Base-by-base conservation (phyloP, 2,113 vertebrate genomes). In the Corythaeola cristata region DNA sequence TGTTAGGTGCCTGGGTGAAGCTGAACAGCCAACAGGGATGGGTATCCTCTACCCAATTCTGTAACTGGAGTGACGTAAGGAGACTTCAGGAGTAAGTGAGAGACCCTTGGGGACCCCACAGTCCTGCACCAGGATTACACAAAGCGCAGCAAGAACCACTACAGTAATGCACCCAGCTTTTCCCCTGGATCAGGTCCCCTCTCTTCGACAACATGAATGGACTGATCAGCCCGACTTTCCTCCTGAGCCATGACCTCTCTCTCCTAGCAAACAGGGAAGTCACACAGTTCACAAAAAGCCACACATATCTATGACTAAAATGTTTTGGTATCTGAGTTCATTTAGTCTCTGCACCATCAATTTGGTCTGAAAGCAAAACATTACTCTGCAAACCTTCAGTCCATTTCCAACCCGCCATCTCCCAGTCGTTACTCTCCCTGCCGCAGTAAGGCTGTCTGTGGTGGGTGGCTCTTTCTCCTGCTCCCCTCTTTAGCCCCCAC, bases 21-120 rank as follows among this genome's bases (percentile, higher is more conserved):
- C 30, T 55, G 44, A 84, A 67, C 0, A 49, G 35, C 39, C 20
- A 45, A 3, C 11, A 49, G 64, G 30, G 33, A 8, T 6, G 7
- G 23, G 33, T 5, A 30, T 22, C 24, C 47, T 44, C 67, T 26
- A 53, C 53, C 28, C 35, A 63, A 8, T 27, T 72, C 58, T 39
- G 5, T 6, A 72, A 37, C n/a, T 35, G 37, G 20, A 62, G 17
- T 4, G 12, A 59, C 0, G 0, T 5, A 20, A 91, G 52, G 37
- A 16, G 68, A 71, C 11, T 4, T 62, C 45, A 55, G 22, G 64
- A 55, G 10, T 26, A 49, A 45, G 39, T 0, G 1, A 52, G 30
- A 92, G 32, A 77, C 26, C 19, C 5, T 6, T 32, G 26, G 15
- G 32, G 28, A 89, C 26, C 2, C 6, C 8, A 11, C 33, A 68